Conservation (phyloP, 2,888 invertebrate genomes). For the Candidula unifasciata region DNA sequence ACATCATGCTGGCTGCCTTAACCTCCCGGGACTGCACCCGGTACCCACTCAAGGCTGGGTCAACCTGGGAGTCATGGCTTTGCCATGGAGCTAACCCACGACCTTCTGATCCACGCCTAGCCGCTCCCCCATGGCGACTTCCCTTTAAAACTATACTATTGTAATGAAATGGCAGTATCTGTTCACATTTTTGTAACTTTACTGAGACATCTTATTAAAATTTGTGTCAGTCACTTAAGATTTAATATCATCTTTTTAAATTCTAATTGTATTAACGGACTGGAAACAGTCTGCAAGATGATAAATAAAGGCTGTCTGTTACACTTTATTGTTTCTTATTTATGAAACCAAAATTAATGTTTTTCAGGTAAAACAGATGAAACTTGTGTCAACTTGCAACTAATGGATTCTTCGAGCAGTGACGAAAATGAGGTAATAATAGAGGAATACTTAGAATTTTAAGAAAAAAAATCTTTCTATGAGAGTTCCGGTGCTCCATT, state of each 20-base stretch:
- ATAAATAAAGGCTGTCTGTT: neutral
- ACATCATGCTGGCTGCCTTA: too few species aligned
- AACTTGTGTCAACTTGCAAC: conserved; percentile 12
- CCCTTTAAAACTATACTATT: too few species aligned
- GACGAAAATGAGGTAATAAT: conserved; percentile 27
- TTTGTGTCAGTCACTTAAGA: neutral
- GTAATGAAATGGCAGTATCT: too few species aligned
- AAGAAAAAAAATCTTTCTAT: neutral
- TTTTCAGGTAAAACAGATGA: neutral
- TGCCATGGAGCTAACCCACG: too few species aligned
- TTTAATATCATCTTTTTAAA: neutral
- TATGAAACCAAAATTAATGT: neutral
- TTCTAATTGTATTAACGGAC: neutral
- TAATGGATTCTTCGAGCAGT: neutral
- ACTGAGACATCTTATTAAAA: neutral
- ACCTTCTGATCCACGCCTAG: too few species aligned
- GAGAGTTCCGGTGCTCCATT: neutral
- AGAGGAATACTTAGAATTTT: neutral
- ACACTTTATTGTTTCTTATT: neutral
- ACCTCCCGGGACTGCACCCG: too few species aligned
- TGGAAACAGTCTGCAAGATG: neutral
- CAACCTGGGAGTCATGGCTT: too few species aligned
- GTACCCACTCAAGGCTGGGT: too few species aligned
- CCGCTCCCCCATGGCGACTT: too few species aligned
- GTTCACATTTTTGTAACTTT: too few species aligned